These are phyloP conservation scores for Heteromormyrus szaboi DNA, from an alignment of 2,797 vertebrate genomes.

Conservation along the genomic window DNA sequence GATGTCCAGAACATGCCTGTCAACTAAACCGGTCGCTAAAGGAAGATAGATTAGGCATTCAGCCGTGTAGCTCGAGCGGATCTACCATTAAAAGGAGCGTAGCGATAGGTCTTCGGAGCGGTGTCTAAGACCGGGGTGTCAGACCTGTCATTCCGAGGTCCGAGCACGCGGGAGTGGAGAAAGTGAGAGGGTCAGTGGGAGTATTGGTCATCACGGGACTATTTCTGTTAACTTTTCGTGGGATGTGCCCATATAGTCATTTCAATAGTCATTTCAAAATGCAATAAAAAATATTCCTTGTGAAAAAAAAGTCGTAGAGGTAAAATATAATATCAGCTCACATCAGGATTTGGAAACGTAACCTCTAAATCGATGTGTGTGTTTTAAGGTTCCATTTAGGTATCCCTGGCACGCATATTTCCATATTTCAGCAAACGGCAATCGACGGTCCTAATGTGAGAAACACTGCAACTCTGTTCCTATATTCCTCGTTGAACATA, in stretches of 20 bases:
- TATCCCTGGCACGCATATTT: neutral
- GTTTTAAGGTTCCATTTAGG: neutral
- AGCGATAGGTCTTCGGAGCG: constrained; percentile 11
- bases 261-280: neutral
- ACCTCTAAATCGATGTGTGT: neutral
- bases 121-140: constrained; percentile 2
- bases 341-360: neutral
- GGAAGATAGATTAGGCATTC: constrained; percentile 22
- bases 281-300: neutral
- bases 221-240: neutral
- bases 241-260: neutral
- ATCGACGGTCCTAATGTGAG: neutral
- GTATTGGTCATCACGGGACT: neutral
- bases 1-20: constrained; percentile 13
- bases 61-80: constrained; percentile 10
- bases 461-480: neutral
- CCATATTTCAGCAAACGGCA: neutral
- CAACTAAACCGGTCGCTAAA: constrained; percentile 7
- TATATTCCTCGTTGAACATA: neutral
- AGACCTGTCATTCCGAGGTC: constrained; percentile 8
- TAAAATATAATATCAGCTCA: neutral
- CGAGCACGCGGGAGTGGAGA: neutral
- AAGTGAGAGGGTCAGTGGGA: neutral
- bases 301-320: neutral
- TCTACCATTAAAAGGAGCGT: constrained; percentile 15